Conservation (phyloP, 2,888 invertebrate genomes). For the Bombylius major region DNA sequence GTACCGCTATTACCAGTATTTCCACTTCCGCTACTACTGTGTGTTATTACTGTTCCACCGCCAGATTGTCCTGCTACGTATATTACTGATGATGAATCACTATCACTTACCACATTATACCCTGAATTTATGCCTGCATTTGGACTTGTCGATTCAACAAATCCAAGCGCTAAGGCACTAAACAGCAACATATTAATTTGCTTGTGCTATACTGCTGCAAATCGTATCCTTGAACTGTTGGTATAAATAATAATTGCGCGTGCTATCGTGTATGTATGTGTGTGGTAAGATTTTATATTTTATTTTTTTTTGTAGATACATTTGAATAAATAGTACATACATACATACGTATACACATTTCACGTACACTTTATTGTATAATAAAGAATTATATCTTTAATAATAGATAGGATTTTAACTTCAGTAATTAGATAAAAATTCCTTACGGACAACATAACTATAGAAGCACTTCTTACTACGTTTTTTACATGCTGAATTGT, state of each 20-base stretch:
- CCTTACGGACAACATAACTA: not conserved
- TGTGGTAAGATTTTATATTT: no score
- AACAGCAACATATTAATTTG: constrained; percentile 20
- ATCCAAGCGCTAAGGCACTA: constrained; percentile 26
- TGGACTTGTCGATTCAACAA: constrained; percentile 23
- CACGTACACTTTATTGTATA: constrained; percentile 1
- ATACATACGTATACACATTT: not conserved
- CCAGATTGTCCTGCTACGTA: constrained; percentile 1
- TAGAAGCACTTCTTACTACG: not conserved
- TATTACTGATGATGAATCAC: not conserved
- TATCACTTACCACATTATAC: not conserved
- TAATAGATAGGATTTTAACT: constrained; percentile 1
- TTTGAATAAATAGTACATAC: no score
- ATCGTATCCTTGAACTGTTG: no score
- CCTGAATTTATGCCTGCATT: constrained; percentile 10
- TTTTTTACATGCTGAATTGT: not conserved
- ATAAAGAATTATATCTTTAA: not conserved
- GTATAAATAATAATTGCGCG: no score
- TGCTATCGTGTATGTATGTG: no score
- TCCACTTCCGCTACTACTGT: not conserved
- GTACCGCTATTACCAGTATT: constrained; percentile 19
- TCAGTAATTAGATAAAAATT: not conserved
- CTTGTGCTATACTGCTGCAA: not conserved
- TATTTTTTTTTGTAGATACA: no score
- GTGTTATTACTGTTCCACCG: not conserved